phyloP scores from a whole-genome alignment of 2,888 invertebrate species.

The Onchidella celtica region DNA sequence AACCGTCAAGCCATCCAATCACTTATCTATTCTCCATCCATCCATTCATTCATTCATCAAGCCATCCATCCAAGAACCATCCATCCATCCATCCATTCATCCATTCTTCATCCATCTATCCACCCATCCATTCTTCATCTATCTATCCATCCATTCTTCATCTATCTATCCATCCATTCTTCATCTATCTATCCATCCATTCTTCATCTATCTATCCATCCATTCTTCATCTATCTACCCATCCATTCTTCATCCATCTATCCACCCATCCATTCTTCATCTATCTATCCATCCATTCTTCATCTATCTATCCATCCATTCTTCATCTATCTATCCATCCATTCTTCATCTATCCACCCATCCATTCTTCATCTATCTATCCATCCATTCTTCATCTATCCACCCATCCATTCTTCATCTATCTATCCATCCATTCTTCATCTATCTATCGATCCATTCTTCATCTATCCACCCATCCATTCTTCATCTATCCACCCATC shows the following conservation, averaged over 20 bases:
- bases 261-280: no score
- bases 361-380: constrained; percentile 6
- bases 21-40: not conserved
- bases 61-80: not conserved
- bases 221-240: not conserved
- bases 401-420: constrained; percentile 6
- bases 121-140: not conserved
- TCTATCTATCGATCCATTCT: constrained; percentile 4
- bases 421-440: not conserved
- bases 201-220: not conserved
- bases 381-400: not conserved
- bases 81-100: not conserved
- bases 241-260: no score
- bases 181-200: constrained; percentile 8
- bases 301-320: no score
- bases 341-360: not conserved
- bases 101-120: not conserved
- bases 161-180: constrained; percentile 3
- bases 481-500: constrained; percentile 6
- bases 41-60: not conserved
- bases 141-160: constrained; percentile 5
- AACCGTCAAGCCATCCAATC: not conserved
- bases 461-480: constrained; percentile 1
- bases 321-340: no score
- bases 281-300: no score